Base-by-base conservation (phyloP, 2,888 invertebrate genomes). In the Ecdyonurus torrentis region DNA sequence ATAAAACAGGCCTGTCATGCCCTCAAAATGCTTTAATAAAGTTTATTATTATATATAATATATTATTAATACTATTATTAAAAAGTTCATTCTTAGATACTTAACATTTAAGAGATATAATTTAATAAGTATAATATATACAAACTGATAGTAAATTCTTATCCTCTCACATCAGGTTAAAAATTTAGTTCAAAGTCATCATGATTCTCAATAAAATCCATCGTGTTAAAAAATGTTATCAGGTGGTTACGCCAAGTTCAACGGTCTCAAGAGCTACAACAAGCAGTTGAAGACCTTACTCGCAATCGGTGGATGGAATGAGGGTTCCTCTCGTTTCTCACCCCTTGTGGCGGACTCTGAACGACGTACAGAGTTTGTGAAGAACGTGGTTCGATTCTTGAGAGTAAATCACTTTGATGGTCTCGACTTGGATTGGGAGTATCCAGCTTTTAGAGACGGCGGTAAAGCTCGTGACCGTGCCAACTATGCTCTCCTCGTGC, bases 231-330 rank as follows among this genome's bases (percentile, higher is more conserved):
- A n/a, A n/a, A n/a, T n/a, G n/a, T n/a, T n/a, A n/a, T n/a, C 68
- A 93, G 92, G 93, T 73, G 94, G 94, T 58, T 94, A 93, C 75
- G 91, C 92, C 23, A 94, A 94, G 77, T 94, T 94, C 76, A 92
- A 87, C 52, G 93, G 92, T 0, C 79, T 94, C 64, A 94, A 94
- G 77, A 90, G 91, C 0, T 93, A 92, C 79, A 94, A 94, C 76
- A 91, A 91, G 74, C 85, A 91, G 66, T 74, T 94, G 71, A 93
- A 93, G 76, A 93, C 93, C 0, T 76, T 95, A 78, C 79, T 95
- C 68, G 94, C 94, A 10, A 90, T 94, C 69, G 94, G 94, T 1
- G 93, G 94, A 0, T 94, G 94, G 94, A 94, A 93, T 75, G 94
- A 94, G 74, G 94, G 91, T 19, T 93, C 92, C 0, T 81, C 86